Conservation (phyloP, 1,140 invertebrate genomes). For the Rhyacophila brunnea region DNA sequence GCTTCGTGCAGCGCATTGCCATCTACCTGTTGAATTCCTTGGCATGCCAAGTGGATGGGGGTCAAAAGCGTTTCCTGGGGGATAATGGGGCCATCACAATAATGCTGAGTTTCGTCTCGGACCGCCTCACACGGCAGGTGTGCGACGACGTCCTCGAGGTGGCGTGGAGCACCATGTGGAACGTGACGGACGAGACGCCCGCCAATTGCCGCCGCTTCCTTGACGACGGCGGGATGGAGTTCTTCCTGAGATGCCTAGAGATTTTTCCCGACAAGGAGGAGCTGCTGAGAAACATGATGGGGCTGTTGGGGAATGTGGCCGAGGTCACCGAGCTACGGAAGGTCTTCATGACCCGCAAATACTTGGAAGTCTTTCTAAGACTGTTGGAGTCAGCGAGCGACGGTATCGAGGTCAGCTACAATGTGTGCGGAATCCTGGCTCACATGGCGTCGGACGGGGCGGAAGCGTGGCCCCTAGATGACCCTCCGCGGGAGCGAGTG, state of each 20-base stretch:
- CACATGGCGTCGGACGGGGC: slow-evolving; percentile 93
- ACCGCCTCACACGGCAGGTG: slow-evolving; percentile 66
- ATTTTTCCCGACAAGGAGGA: slow-evolving; percentile 88
- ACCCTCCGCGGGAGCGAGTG: slow-evolving; percentile 71
- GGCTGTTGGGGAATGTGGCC: slow-evolving; percentile 91
- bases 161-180: slow-evolving; percentile 98
- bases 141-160: slow-evolving; percentile 97
- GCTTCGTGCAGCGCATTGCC: slow-evolving; percentile 91
- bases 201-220: slow-evolving; percentile 90
- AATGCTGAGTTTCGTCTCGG: slow-evolving; percentile 82
- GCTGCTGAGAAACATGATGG: slow-evolving; percentile 94
- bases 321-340: slow-evolving; percentile 85
- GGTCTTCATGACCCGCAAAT: slow-evolving; percentile 81
- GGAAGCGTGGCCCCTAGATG: slow-evolving; percentile 74
- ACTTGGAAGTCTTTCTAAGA: slow-evolving; percentile 82
- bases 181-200: slow-evolving; percentile 95
- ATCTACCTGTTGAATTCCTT: slow-evolving; percentile 94
- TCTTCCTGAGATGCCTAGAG: slow-evolving; percentile 81
- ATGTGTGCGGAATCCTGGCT: slow-evolving; percentile 92
- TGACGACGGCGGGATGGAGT: slow-evolving; percentile 79
- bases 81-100: slow-evolving; percentile 85
- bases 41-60: slow-evolving; percentile 93
- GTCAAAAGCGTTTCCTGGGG: slow-evolving; percentile 87
- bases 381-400: slow-evolving; percentile 83
- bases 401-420: slow-evolving; percentile 97